These are phyloP conservation scores for Leptinotarsa haldemani DNA, from an alignment of 2,888 invertebrate species.

Conservation along the genomic window DNA sequence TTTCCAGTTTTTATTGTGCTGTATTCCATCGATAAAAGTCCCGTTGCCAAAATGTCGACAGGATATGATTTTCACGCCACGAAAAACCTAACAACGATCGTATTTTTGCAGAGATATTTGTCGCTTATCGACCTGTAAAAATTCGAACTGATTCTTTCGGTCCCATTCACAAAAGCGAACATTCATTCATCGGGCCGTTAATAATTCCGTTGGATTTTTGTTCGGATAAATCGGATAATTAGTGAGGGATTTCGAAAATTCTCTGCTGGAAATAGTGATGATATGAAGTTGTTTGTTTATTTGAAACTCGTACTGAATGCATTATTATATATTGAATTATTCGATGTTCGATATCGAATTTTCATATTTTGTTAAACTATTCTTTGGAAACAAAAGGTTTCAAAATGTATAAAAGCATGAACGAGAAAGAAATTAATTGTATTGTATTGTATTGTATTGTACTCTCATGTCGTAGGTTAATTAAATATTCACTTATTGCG, in stretches of 20 bases:
- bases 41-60: background rate
- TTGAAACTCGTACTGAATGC: background rate
- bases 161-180: constrained; percentile 23
- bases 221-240: constrained; percentile 25
- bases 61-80: constrained; percentile 10
- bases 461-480: too few relatives aligned
- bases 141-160: constrained; percentile 25
- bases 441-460: too few relatives aligned
- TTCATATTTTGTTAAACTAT: too few relatives aligned
- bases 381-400: too few relatives aligned
- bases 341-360: background rate
- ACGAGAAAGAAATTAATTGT: too few relatives aligned
- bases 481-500: too few relatives aligned
- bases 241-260: constrained; percentile 23
- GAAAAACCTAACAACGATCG: background rate
- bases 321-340: background rate
- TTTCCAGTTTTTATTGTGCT: background rate
- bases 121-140: constrained; percentile 30
- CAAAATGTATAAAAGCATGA: too few relatives aligned
- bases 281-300: background rate
- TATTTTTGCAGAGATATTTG: constrained; percentile 16
- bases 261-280: background rate
- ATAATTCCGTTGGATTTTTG: constrained; percentile 27
- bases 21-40: background rate
- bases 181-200: constrained; percentile 20